phyloP scores from a whole-genome alignment of 2,113 vertebrate genomes.

The Leucoraja erinaceus region DNA sequence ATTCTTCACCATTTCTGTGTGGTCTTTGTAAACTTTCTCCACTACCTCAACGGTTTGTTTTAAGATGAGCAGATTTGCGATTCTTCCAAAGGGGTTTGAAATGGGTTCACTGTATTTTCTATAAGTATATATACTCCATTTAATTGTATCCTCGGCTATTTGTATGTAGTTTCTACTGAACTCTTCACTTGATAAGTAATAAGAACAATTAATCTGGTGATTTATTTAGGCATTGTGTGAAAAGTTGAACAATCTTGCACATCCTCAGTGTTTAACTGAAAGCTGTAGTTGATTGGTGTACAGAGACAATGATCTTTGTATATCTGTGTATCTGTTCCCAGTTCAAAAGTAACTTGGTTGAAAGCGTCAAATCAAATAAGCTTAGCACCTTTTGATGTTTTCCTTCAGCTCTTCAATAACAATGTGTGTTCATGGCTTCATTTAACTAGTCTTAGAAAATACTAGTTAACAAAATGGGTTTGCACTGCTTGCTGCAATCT shows the following conservation, averaged over 20 bases:
- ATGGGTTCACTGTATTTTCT: too few species aligned
- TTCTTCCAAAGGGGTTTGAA: too few species aligned
- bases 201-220: neutral
- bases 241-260: neutral
- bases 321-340: neutral
- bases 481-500: conserved; percentile 1
- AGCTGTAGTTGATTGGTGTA: neutral
- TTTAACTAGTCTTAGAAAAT: neutral
- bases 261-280: neutral
- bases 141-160: neutral
- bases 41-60: too few species aligned
- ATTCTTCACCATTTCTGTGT: too few species aligned
- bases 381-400: neutral
- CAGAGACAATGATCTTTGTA: too few species aligned
- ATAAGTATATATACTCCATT: neutral
- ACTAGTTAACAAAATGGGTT: neutral
- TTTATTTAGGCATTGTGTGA: neutral
- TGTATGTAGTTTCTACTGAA: too few species aligned
- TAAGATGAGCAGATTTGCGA: too few species aligned
- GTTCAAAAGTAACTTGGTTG: neutral
- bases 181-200: too few species aligned
- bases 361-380: neutral
- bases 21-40: too few species aligned
- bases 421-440: neutral
- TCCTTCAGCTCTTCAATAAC: neutral